phyloP scores from a whole-genome alignment of 2,888 invertebrate species.

The Brachypalpus laphriformis region DNA sequence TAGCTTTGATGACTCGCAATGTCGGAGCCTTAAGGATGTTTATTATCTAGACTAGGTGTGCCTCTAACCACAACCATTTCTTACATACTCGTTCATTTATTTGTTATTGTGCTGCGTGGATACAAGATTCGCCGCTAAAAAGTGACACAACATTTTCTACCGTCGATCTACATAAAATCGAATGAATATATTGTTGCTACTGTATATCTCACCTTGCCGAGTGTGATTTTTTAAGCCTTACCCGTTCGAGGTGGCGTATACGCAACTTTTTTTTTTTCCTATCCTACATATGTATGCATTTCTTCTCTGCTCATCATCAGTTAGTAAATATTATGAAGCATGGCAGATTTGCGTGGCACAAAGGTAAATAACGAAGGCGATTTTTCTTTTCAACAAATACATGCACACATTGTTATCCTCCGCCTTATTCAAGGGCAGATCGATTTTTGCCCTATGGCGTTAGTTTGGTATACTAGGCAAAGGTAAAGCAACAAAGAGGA shows the following conservation, averaged over 20 bases:
- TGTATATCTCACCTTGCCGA: neutral
- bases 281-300: conserved; percentile 36
- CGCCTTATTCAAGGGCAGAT: conserved; percentile 55
- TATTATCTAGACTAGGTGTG: conserved; percentile 31
- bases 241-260: conserved; percentile 23
- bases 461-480: conserved; percentile 38
- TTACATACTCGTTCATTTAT: conserved; percentile 26
- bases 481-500: conserved; percentile 52
- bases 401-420: conserved; percentile 9
- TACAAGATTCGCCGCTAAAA: neutral
- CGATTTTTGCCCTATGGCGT: conserved; percentile 57
- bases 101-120: conserved; percentile 11
- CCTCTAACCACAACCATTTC: conserved; percentile 8
- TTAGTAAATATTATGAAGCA: conserved; percentile 45
- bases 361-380: conserved; percentile 59
- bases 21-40: conserved; percentile 36
- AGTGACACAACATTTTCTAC: conserved; percentile 23
- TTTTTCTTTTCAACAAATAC: conserved; percentile 38
- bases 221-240: conserved; percentile 37
- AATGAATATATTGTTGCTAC: conserved; percentile 15
- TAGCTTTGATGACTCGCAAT: conserved; percentile 43
- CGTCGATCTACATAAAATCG: conserved; percentile 21
- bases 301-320: conserved; percentile 46
- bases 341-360: conserved; percentile 60
- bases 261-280: conserved; percentile 23